Percentiles rank a stretch among this genome's conserved stretches.
Evolutionary conservation across 2,888 invertebrate genomes (phyloP).

Genomic region (Eulithis prunata): DNA sequence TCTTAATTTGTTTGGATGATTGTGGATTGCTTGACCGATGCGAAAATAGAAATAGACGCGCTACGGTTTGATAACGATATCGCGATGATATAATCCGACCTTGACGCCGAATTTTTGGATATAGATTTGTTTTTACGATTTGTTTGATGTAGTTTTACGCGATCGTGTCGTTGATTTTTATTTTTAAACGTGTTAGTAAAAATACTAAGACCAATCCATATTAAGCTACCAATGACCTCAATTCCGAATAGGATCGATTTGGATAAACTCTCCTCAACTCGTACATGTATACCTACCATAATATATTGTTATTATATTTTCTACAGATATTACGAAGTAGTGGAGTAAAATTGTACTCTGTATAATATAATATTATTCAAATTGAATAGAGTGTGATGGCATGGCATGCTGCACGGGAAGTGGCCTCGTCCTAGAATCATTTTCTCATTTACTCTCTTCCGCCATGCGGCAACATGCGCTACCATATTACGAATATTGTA

Average conservation of each 20-base stretch:
- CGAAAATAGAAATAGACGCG: constrained; percentile 56
- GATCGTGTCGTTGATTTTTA: background rate
- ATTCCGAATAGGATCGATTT: background rate
- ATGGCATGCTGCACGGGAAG: constrained; percentile 38
- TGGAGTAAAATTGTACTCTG: background rate
- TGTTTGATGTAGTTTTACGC: constrained; percentile 6
- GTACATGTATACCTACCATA: too few species aligned
- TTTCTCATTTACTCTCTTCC: constrained; percentile 46
- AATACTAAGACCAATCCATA: background rate
- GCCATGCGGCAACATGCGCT: constrained; percentile 36
- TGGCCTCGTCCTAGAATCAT: constrained; percentile 44
- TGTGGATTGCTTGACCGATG: constrained; percentile 59
- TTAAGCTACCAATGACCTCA: background rate
- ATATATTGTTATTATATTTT: background rate
- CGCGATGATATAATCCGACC: constrained; percentile 51
- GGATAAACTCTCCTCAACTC: background rate
- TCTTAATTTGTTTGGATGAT: constrained; percentile 63
- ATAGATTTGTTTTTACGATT: constrained; percentile 30
- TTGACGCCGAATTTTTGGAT: constrained; percentile 47
- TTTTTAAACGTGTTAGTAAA: background rate
- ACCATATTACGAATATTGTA: constrained; percentile 20
- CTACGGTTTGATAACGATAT: constrained; percentile 53
- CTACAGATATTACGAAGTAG: background rate
- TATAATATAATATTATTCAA: constrained; percentile 17
- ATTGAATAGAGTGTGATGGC: constrained; percentile 37